Percentiles rank a stretch among this genome's conserved stretches.
phyloP scores from a whole-genome alignment of 1,140 invertebrate species.

The Stegodyphus dumicola region DNA sequence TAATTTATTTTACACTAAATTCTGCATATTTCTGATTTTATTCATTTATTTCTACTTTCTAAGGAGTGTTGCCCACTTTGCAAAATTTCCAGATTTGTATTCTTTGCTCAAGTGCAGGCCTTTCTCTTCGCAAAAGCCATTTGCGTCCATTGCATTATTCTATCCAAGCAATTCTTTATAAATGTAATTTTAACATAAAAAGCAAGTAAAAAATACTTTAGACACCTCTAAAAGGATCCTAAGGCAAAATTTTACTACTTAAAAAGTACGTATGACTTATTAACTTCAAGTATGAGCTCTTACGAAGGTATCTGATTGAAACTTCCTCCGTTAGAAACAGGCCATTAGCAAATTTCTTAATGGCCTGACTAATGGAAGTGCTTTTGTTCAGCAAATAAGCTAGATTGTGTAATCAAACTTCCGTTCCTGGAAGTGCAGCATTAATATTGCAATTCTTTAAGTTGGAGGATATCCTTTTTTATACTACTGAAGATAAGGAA shows the following conservation, averaged over 20 bases:
- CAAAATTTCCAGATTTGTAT: too few species aligned
- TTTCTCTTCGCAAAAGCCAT: too few species aligned
- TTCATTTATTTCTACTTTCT: too few species aligned
- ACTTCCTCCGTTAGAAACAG: constrained; percentile 5
- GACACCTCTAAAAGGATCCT: too few species aligned
- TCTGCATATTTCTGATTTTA: too few species aligned
- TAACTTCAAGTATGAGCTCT: constrained; percentile 20
- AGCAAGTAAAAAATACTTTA: too few species aligned
- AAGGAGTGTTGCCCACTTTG: too few species aligned
- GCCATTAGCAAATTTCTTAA: constrained; percentile 48
- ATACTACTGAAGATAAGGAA: too few species aligned
- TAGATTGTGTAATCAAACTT: neutral
- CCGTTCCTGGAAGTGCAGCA: constrained; percentile 14
- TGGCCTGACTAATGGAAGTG: constrained; percentile 18
- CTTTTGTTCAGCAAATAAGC: neutral
- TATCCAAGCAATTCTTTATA: neutral
- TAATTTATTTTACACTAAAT: too few species aligned
- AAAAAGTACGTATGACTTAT: constrained; percentile 16
- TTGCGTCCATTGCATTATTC: neutral
- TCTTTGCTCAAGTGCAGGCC: too few species aligned
- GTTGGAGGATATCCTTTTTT: too few species aligned
- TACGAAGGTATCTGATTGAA: constrained; percentile 23
- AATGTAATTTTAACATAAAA: neutral
- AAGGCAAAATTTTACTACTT: constrained; percentile 3
- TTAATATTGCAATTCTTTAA: neutral